Percentiles rank a stretch among this genome's conserved stretches.
Conservation (phyloP, 2,113 vertebrate species). For the Erythrocebus patas region DNA sequence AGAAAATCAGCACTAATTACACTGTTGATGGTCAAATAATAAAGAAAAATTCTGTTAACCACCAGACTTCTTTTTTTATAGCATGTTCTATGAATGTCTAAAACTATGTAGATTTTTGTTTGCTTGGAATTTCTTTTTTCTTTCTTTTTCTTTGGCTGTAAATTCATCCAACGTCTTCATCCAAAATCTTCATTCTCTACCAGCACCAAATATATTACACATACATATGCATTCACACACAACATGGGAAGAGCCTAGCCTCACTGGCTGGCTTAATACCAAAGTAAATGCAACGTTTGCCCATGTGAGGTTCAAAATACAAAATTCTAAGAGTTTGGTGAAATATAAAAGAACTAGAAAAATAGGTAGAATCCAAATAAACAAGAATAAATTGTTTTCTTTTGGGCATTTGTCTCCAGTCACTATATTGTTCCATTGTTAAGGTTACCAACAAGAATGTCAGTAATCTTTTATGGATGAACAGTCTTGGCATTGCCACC, state of each 20-base stretch:
- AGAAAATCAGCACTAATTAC: slow-evolving; percentile 2
- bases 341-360: neutral
- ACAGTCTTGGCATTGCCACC: neutral
- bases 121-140: neutral
- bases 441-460: neutral
- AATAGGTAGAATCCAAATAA: neutral
- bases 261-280: neutral
- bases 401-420: neutral
- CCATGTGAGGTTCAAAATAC: neutral
- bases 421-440: neutral
- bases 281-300: neutral
- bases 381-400: neutral
- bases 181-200: neutral
- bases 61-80: neutral
- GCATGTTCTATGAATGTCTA: neutral
- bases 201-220: neutral
- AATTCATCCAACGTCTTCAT: neutral
- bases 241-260: fast-evolving
- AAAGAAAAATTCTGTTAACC: slow-evolving; percentile 20
- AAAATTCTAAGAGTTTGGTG: neutral
- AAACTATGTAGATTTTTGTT: neutral
- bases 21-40: slow-evolving; percentile 15
- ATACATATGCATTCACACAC: neutral
- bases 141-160: neutral
- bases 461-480: neutral